These are phyloP conservation scores for Hermaeophaga mercurialis DNA, from an alignment of 2,888 invertebrate species.

Conservation along the genomic window DNA sequence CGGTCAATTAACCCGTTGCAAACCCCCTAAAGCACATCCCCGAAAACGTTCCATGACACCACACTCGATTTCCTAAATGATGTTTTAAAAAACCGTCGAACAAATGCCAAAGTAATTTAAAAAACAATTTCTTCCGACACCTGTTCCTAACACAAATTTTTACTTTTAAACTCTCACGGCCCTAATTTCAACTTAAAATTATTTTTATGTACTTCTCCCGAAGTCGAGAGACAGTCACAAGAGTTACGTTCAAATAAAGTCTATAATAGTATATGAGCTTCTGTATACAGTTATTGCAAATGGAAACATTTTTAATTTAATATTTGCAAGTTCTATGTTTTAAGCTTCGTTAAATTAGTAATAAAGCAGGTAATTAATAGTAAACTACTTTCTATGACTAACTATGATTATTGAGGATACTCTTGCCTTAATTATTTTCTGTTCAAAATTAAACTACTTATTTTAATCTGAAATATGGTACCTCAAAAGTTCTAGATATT, in stretches of 20 bases:
- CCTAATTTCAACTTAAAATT: conserved; percentile 27
- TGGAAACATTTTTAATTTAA: no score
- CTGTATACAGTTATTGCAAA: no score
- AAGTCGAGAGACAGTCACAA: conserved; percentile 13
- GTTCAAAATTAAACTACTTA: no score
- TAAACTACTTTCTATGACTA: no score
- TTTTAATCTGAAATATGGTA: no score
- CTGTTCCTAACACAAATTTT: conserved; percentile 26
- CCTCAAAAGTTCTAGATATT: no score
- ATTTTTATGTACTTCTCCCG: conserved; percentile 24
- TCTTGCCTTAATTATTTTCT: no score
- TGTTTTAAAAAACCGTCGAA: conserved; percentile 27
- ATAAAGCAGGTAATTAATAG: no score
- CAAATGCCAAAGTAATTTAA: conserved; percentile 29
- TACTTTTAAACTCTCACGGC: conserved; percentile 23
- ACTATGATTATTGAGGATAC: no score
- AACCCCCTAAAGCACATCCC: neutral
- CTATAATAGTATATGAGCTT: conserved; percentile 16
- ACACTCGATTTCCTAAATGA: conserved; percentile 27
- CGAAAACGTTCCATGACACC: neutral
- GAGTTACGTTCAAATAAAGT: conserved; percentile 18
- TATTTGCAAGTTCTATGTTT: no score
- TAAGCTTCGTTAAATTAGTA: no score
- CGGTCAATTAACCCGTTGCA: conserved; percentile 3
- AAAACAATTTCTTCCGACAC: conserved; percentile 28